Base-by-base conservation (phyloP, 2,797 vertebrate genomes). In the Spinus pinus region DNA sequence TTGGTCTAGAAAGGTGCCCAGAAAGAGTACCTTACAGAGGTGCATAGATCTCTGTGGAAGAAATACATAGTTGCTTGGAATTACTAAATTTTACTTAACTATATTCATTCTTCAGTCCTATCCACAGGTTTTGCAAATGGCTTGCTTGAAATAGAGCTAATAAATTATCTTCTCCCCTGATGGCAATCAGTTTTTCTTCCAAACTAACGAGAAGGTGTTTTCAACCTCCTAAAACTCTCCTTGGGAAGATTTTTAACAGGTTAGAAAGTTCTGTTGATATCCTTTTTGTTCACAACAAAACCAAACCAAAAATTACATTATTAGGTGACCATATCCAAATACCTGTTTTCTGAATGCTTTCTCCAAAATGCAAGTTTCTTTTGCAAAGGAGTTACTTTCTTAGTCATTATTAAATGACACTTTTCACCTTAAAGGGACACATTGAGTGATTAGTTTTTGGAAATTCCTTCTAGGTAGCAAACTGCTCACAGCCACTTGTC, bases 21-120 rank as follows among this genome's bases (percentile, higher is more conserved):
- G 62, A 78, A 66, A 81, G 33, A 20, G 30, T 10, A 56, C 8
- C 22, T 64, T 41, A 54, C 39, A 64, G 44, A 74, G 61, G 33
- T 27, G 7, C 3, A 2, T 10, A 25, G 33, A 39, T 51, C 9
- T 7, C 10, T 23, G 0, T n/a, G 49, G n/a, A 61, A 69, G 62
- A 44, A 47, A n/a, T 14, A 20, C 18, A 21, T 25, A 3, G 1
- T 35, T 82, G 18, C 49, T 37, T 44, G 24, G 16, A 5, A 11
- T 82, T 81, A 31, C 1, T n/a, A 27, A 46, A 57, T 53, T 86
- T 70, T 78, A 31, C 31, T 86, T 35, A 2, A 5, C 15, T 8
- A 23, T 41, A 12, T 0, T 47, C 0, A 8, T 44, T 77, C 77
- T 72, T 56, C 28, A 71, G 0, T 80, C 27, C n/a, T 31, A 1